Base-by-base conservation (phyloP, 2,113 vertebrate genomes). In the Erythrocercus mccallii region DNA sequence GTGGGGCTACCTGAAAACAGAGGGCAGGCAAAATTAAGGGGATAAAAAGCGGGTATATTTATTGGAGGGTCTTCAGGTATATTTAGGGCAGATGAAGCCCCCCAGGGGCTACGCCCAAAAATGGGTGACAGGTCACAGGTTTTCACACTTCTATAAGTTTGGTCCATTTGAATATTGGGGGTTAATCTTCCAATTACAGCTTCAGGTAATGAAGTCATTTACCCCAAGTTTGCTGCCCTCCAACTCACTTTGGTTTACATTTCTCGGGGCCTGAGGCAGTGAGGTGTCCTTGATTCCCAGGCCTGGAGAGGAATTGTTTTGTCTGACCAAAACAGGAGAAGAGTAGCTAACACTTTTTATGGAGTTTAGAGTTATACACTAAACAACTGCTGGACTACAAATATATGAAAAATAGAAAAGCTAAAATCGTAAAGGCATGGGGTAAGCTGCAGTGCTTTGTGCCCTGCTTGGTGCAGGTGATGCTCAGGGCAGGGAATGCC, bases 401-500 rank as follows among this genome's bases (percentile, higher is more conserved):
- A 11, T 22, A 47, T 5, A 47, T 47, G 45, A 47, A 47, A 45
- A 47, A 22, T 47, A 21, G 5, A 47, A 47, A 47, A 20, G 20
- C 45, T 22, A 21, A 47, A 47, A 47, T 47, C 45, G 10, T 22
- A 44, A 44, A 56, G 31, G 30, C 23, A 42, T 20, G 22, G 19
- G 12, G 16, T 99, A 91, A 88, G 98, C 93, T 61, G 20, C 68
- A 90, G 80, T 4, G 14, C 42, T 22, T 13, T 5, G 42, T 54
- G 44, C 48, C 28, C 27, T 7, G 45, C 25, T 48, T 0, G 0
- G 54, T 48, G 62, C 48, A 35, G 13, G n/a, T n/a, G 51, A 30
- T 19, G 25, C n/a, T 77, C 30, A 22, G 27, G 15, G 56, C 7
- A 3, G 15, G 53, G 38, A 69, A 20, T 42, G 51, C 37, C 14